Conservation (phyloP, 2,888 invertebrate species). For the Patella ulyssiponensis region DNA sequence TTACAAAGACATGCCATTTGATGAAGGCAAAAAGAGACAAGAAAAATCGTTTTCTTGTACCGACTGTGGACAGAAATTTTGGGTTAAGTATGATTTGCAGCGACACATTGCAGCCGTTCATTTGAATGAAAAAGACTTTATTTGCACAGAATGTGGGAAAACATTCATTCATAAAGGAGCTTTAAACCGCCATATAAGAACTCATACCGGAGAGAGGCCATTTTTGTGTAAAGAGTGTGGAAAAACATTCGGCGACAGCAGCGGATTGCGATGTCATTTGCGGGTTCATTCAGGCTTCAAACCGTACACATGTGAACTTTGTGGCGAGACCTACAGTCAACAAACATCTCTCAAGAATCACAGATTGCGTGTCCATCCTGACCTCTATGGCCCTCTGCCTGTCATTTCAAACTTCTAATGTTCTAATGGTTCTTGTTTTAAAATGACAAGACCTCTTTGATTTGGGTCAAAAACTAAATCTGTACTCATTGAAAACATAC, state of each 20-base stretch:
- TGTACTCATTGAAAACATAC: too few relatives aligned
- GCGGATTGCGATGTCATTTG: neutral
- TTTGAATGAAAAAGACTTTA: neutral
- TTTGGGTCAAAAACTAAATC: too few relatives aligned
- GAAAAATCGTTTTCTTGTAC: neutral
- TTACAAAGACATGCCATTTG: neutral
- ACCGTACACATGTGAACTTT: neutral
- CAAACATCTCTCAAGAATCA: neutral
- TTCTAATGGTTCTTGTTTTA: too few relatives aligned
- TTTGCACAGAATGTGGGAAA: neutral
- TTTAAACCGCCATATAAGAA: neutral
- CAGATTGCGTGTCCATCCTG: neutral
- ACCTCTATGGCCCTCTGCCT: too few relatives aligned
- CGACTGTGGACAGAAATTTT: neutral
- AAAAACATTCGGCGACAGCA: neutral
- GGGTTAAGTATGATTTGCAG: neutral
- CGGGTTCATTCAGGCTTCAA: neutral
- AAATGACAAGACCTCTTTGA: too few relatives aligned
- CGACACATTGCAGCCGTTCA: neutral
- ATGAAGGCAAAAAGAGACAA: neutral
- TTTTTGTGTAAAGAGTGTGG: neutral
- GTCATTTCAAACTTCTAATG: too few relatives aligned
- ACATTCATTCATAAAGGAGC: conserved; percentile 5
- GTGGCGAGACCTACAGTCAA: neutral
- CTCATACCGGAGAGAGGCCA: neutral